Conservation (phyloP, 2,797 vertebrate species). For the Loriculus beryllinus region DNA sequence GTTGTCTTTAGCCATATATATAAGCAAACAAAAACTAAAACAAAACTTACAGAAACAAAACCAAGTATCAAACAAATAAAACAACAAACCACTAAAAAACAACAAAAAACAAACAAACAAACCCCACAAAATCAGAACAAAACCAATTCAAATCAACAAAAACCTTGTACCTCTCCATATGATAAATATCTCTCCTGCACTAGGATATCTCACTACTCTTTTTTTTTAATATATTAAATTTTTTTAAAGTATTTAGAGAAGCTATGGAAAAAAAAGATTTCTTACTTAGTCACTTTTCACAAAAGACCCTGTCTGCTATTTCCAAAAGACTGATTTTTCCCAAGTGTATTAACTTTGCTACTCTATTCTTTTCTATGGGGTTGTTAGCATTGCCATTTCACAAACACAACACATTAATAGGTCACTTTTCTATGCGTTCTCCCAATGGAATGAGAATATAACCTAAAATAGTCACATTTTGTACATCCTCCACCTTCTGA, state of each 20-base stretch:
- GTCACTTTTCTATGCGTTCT: not conserved
- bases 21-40: not conserved
- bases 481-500: not conserved
- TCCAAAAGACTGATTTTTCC: not conserved
- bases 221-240: not conserved
- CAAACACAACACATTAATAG: not conserved
- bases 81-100: not conserved
- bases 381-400: not conserved
- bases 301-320: not conserved
- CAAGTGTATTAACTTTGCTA: not conserved
- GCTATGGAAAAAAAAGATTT: not conserved
- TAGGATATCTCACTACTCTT: not conserved
- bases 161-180: rapidly evolving
- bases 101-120: not conserved
- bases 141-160: not conserved
- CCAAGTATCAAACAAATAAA: not conserved
- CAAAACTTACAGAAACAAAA: not conserved
- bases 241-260: not conserved
- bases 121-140: not conserved
- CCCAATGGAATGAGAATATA: not conserved
- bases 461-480: not conserved
- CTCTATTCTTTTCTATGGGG: not conserved
- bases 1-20: not conserved
- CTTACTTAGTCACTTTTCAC: not conserved
- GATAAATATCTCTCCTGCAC: not conserved